Conservation (phyloP, 1,140 invertebrate species). For the Lordiphosa stackelbergi region DNA sequence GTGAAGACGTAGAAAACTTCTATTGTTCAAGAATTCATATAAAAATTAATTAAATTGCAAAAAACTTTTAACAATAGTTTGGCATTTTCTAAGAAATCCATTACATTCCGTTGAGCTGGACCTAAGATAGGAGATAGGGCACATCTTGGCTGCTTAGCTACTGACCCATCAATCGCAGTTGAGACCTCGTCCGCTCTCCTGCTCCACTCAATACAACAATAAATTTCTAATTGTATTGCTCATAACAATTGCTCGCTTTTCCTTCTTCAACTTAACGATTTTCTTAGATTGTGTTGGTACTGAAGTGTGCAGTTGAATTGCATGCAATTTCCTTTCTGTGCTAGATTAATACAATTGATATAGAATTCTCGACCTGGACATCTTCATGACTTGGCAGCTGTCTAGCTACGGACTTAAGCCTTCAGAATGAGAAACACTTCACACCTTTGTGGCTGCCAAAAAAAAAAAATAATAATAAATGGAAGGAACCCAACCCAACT, state of each 20-base stretch:
- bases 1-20: too few relatives aligned
- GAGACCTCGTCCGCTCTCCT: neutral
- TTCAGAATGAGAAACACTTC: constrained; percentile 48
- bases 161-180: constrained; percentile 34
- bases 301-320: constrained; percentile 62
- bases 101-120: constrained; percentile 13
- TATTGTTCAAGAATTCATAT: constrained; percentile 9
- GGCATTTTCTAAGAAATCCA: neutral
- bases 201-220: too few relatives aligned
- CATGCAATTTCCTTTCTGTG: constrained; percentile 56
- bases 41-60: constrained; percentile 24
- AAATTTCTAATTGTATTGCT: constrained; percentile 16
- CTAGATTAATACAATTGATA: constrained; percentile 67
- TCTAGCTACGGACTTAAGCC: constrained; percentile 45
- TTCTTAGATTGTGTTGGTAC: constrained; percentile 37
- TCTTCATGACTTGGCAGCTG: constrained; percentile 46
- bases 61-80: constrained; percentile 11
- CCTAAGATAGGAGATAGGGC: constrained; percentile 43
- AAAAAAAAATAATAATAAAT: constrained; percentile 19
- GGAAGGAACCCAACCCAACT: constrained; percentile 16
- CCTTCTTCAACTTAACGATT: constrained; percentile 28
- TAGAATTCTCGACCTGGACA: constrained; percentile 24
- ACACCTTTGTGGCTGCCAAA: constrained; percentile 53
- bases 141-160: constrained; percentile 27
- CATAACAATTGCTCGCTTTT: constrained; percentile 19